Conservation (phyloP, 2,113 vertebrate species). For the Garra rufa region DNA sequence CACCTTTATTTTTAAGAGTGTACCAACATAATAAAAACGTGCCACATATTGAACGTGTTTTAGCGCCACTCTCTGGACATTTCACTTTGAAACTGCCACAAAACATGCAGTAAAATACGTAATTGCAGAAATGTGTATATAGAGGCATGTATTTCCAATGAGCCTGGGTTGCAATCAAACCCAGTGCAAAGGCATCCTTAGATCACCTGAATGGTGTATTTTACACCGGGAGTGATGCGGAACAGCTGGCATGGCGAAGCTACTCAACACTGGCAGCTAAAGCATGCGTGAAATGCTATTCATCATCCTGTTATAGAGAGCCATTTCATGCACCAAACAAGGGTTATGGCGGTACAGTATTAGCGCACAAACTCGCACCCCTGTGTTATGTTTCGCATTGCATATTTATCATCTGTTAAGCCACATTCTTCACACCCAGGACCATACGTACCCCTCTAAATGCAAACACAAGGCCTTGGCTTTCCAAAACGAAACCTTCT, state of each 20-base stretch:
- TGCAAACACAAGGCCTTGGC: constrained; percentile 5
- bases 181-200: background rate
- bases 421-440: constrained; percentile 15
- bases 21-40: too few relatives aligned
- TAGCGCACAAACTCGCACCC: background rate
- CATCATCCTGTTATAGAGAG: constrained; percentile 9
- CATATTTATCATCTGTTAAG: constrained; percentile 32
- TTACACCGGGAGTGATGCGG: background rate
- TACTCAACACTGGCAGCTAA: constrained; percentile 18
- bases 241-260: constrained; percentile 4
- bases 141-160: too few relatives aligned
- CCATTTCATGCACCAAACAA: background rate
- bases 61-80: too few relatives aligned
- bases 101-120: too few relatives aligned
- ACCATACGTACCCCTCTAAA: constrained; percentile 1
- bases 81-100: too few relatives aligned
- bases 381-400: constrained; percentile 19
- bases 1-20: too few relatives aligned
- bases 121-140: too few relatives aligned
- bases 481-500: constrained; percentile 3
- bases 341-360: background rate
- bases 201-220: constrained; percentile 15
- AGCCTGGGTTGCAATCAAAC: background rate
- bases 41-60: too few relatives aligned
- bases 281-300: constrained; percentile 39